phyloP scores from a whole-genome alignment of 2,888 invertebrate species.

The Bruchidius siliquastri region DNA sequence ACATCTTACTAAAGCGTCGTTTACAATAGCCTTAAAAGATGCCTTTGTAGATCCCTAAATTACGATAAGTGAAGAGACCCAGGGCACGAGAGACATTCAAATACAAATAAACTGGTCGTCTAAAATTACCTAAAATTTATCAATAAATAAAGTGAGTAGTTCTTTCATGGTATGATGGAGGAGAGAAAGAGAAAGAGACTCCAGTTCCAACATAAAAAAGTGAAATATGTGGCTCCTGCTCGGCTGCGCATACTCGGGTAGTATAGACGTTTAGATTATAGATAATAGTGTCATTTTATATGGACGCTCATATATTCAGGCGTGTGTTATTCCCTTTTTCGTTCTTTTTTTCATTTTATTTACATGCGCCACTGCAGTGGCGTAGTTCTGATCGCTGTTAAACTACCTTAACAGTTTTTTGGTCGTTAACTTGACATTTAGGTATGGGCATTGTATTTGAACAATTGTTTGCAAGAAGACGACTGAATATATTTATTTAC shows the following conservation, averaged over 20 bases:
- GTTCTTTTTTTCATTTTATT: background rate
- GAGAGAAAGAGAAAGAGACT: background rate
- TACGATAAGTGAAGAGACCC: background rate
- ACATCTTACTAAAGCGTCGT: background rate
- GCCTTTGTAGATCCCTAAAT: background rate
- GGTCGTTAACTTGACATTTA: too few relatives aligned
- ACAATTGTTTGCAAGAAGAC: too few relatives aligned
- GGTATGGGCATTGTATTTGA: too few relatives aligned
- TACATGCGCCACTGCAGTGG: background rate
- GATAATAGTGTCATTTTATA: conserved; percentile 4
- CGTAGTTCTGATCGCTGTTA: background rate
- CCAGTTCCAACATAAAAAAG: conserved; percentile 5
- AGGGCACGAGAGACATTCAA: background rate
- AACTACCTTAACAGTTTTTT: background rate
- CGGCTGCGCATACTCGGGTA: conserved; percentile 6
- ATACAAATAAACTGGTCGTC: background rate
- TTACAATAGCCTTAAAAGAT: background rate
- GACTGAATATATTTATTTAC: too few relatives aligned
- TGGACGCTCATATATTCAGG: background rate
- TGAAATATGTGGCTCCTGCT: conserved; percentile 11
- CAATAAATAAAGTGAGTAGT: conserved; percentile 10
- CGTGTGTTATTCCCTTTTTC: background rate
- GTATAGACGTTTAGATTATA: conserved; percentile 6
- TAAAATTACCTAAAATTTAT: conserved; percentile 10
- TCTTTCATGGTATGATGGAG: background rate